Base-by-base conservation (phyloP, 2,888 invertebrate species). In the Drosophila gaucha region DNA sequence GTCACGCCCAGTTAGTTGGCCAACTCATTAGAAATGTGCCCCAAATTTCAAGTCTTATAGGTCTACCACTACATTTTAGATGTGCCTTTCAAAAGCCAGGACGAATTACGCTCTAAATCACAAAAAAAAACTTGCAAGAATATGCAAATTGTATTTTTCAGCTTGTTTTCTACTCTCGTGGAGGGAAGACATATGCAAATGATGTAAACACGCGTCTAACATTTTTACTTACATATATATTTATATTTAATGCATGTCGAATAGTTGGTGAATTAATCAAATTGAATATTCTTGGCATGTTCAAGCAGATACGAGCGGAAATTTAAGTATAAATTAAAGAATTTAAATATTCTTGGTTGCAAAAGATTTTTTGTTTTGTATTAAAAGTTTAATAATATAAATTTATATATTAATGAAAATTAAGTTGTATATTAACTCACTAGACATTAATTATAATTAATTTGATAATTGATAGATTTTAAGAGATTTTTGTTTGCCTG, bases 121-220 rank as follows among this genome's bases (percentile, higher is more conserved):
- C 38, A 12, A 18, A 20, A 46, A 18, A 20, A 46, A 28, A 18
- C 12, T 18, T 16, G 12, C 43, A 10, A 9, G 20, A 22, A 22
- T 73, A 73, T 73, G 64, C 30, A 73, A 73, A 72, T 72, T 50
- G 18, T 24, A 9, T 39, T 44, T 46, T 57, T 31, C 2, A 30
- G 6, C 14, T 33, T 51, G 10, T 31, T 18, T 49, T 69, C 38
- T 39, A 33, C 31, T 44, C 20, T 31, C 18, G n/a, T 1, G 3
- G 9, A 3, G 46, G 16, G 31, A 18, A 16, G 20, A n/a, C 41
- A 26, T 50, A 70, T 58, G 68, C 46, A 58, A 59, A 63, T 51
- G 14, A 46, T 31, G 28, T 49, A 22, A 28, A 46, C 16, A 50
- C 14, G 26, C 20, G 22, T 20, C 16, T 12, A 26, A 33, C 6